Percentiles rank a stretch among this genome's conserved stretches.
Conservation (phyloP, 2,113 vertebrate genomes). For the Cavia porcellus region DNA sequence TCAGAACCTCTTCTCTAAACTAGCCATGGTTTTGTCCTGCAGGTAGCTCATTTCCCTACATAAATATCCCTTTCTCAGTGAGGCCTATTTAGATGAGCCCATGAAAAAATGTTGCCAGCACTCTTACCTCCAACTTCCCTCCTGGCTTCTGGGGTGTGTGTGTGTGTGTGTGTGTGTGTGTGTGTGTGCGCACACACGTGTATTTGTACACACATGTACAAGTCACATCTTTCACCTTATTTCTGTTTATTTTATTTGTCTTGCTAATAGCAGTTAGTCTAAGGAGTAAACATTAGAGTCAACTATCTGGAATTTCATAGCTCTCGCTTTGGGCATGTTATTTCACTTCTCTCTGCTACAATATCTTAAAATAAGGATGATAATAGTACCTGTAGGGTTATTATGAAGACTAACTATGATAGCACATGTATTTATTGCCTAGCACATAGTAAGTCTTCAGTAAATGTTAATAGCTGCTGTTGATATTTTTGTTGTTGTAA, state of each 20-base stretch:
- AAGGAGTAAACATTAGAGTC: neutral
- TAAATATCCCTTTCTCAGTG: neutral
- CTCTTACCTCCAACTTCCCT: neutral
- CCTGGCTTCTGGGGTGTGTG: neutral
- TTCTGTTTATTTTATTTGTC: slow-evolving; percentile 31
- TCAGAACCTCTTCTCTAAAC: slow-evolving; percentile 42
- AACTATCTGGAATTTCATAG: neutral
- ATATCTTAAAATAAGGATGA: neutral
- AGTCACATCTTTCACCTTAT: neutral
- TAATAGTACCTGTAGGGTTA: neutral
- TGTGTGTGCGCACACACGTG: neutral
- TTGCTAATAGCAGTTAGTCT: neutral
- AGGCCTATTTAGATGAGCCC: neutral
- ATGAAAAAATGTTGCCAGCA: neutral
- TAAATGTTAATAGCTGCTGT: slow-evolving; percentile 20
- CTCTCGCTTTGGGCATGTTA: neutral
- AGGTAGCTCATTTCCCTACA: neutral
- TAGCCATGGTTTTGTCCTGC: neutral
- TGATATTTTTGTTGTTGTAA: neutral
- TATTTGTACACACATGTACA: neutral
- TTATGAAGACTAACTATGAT: neutral
- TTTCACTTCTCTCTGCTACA: neutral
- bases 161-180: neutral
- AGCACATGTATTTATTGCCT: neutral
- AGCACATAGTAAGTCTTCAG: slow-evolving; percentile 23